Evolutionary conservation across 2,113 vertebrate species (phyloP), one percentile per base, ranked within the genome.

Genomic region (Engystomops pustulosus): DNA sequence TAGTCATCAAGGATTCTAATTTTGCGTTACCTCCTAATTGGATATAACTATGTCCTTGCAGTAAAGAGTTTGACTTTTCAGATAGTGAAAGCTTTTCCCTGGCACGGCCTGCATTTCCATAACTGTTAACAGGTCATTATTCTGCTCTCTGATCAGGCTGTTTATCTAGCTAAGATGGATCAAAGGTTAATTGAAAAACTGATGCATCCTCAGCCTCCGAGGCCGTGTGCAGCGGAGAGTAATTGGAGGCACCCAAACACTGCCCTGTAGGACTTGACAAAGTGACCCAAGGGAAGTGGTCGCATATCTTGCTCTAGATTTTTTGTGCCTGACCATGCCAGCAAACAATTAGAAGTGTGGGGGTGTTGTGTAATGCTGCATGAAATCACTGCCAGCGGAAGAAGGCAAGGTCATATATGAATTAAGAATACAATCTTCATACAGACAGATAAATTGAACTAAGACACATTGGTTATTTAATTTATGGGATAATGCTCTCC

Each of bases 151-250:
- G 81, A 83, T 83, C 81, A 76, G 81, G 30, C 81, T 83, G 70
- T 76, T 83, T 75, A 75, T 74, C 81, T 45, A 76, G 70, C 58
- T 76, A 65, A 83, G 71, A 75, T 30, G 60, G 81, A 83, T 36
- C 55, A 75, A 83, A 83, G 81, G 81, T 83, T 83, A 83, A 83
- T 83, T 83, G 70, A 83, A 83, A 83, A 76, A 60, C 81, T 76
- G 81, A 83, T 83, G 81, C 55, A 65, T 72, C 27, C 45, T 75
- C 44, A 76, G 55, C 81, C 55, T 41, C 36, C 2, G 44, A 67
- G 27, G 55, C 53, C 81, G 23, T 76, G 44, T 74, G 20, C 41
- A 47, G 70, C 71, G 3, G 55, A 83, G 55, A 83, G 81, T 83
- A 83, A 83, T 83, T 83, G 81, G 44, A 45, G 72, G 81, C 44